These are phyloP conservation scores for Bombus fervidus DNA, from an alignment of 1,140 invertebrate species.

Conservation along the genomic window DNA sequence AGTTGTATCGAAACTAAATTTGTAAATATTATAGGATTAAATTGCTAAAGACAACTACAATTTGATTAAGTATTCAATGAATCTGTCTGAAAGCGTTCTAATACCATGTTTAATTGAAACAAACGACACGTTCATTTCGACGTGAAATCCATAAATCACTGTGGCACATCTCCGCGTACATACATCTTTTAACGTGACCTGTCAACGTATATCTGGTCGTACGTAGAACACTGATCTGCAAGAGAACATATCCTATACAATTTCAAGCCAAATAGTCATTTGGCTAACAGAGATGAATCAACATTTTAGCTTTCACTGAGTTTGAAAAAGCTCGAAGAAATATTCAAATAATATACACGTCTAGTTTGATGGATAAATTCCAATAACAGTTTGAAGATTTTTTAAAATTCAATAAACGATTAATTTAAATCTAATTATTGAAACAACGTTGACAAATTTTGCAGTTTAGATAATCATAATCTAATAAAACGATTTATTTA, in stretches of 20 bases:
- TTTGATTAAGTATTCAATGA: not conserved
- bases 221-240: not conserved
- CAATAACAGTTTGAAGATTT: no score
- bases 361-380: no score
- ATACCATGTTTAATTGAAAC: not conserved
- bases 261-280: not conserved
- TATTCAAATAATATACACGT: no score
- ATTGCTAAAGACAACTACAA: not conserved
- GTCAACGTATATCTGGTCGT: not conserved
- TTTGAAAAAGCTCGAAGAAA: not conserved
- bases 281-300: not conserved
- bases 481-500: not conserved
- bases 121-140: not conserved
- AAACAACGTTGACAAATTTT: not conserved
- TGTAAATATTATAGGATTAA: no score
- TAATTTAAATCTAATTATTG: not conserved
- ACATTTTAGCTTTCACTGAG: not conserved
- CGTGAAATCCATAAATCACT: not conserved
- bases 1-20: no score
- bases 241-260: not conserved
- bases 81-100: not conserved
- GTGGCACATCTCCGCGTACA: not conserved
- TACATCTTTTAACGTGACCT: constrained; percentile 10
- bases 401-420: no score
- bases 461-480: not conserved